Conservation (phyloP, 2,113 vertebrate genomes). For the Pungitius pungitius region DNA sequence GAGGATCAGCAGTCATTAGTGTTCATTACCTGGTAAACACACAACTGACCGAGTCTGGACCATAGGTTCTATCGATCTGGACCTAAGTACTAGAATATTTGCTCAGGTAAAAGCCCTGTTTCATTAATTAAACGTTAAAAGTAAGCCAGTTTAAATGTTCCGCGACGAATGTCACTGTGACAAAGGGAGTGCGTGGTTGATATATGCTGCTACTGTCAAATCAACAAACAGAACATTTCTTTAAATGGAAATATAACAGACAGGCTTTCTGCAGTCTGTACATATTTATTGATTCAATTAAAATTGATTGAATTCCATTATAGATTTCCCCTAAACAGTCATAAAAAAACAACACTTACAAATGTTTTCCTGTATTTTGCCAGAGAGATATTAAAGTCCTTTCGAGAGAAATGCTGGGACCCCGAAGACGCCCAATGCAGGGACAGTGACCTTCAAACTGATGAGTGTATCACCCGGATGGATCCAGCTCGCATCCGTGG, state of each 20-base stretch:
- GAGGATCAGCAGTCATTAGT: neutral
- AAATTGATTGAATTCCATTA: neutral
- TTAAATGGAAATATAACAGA: neutral
- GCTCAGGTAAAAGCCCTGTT: neutral
- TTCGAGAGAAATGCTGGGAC: constrained; percentile 85
- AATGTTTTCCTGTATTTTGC: constrained; percentile 13
- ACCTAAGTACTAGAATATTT: neutral
- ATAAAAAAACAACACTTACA: neutral
- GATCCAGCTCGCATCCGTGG: constrained; percentile 78
- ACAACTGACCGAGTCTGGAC: neutral
- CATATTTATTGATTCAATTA: neutral
- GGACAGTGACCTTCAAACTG: constrained; percentile 38
- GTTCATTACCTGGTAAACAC: neutral
- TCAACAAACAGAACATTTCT: neutral
- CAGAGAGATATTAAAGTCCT: constrained; percentile 80
- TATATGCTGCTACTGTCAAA: neutral
- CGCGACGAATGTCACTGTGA: neutral
- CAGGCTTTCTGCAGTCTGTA: neutral
- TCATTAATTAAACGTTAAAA: neutral
- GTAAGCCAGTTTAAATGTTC: neutral
- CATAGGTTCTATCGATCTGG: neutral
- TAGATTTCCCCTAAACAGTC: neutral
- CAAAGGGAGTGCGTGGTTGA: neutral
- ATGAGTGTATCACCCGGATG: constrained; percentile 77
- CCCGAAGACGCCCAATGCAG: constrained; percentile 70